A percentile compares a stretch with the other conserved stretches of the same genome.
These are phyloP conservation scores for Toxonevra muliebris DNA, from an alignment of 2,888 invertebrate species.

Conservation along the genomic window DNA sequence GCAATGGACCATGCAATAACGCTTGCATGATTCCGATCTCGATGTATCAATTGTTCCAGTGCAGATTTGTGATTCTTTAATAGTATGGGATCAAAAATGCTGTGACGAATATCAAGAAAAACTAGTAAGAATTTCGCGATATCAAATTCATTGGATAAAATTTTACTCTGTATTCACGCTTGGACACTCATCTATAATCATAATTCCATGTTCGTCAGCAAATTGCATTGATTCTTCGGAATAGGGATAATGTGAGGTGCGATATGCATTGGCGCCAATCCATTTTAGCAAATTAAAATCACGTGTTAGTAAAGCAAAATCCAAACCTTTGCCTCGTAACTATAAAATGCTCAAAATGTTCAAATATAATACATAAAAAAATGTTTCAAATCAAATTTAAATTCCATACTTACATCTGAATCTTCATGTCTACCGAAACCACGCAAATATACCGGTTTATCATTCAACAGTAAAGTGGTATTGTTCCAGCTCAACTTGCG, in stretches of 20 bases:
- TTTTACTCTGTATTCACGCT: slow-evolving; percentile 87
- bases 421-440: slow-evolving; percentile 98
- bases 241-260: slow-evolving; percentile 98
- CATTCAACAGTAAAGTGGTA: slow-evolving; percentile 80
- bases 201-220: slow-evolving; percentile 91
- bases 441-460: slow-evolving; percentile 84
- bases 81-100: slow-evolving; percentile 74
- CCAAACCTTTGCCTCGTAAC: slow-evolving; percentile 94
- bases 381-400: not conserved
- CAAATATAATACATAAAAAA: not conserved
- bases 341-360: slow-evolving; percentile 54
- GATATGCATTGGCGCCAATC: slow-evolving; percentile 93
- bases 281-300: slow-evolving; percentile 95
- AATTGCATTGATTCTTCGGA: slow-evolving; percentile 96
- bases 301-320: slow-evolving; percentile 83
- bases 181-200: slow-evolving; percentile 95
- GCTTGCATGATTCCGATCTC: slow-evolving; percentile 94
- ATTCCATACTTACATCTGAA: slow-evolving; percentile 73
- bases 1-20: slow-evolving; percentile 97
- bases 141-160: not conserved
- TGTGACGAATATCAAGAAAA: slow-evolving; percentile 52
- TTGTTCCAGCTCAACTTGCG: slow-evolving; percentile 82
- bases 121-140: not conserved
- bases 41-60: slow-evolving; percentile 82
- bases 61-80: slow-evolving; percentile 84